A percentile compares a stretch with the other conserved stretches of the same genome.
These are phyloP conservation scores for Stegana nigrithorax DNA, from an alignment of 2,888 invertebrate species.

Conservation along the genomic window DNA sequence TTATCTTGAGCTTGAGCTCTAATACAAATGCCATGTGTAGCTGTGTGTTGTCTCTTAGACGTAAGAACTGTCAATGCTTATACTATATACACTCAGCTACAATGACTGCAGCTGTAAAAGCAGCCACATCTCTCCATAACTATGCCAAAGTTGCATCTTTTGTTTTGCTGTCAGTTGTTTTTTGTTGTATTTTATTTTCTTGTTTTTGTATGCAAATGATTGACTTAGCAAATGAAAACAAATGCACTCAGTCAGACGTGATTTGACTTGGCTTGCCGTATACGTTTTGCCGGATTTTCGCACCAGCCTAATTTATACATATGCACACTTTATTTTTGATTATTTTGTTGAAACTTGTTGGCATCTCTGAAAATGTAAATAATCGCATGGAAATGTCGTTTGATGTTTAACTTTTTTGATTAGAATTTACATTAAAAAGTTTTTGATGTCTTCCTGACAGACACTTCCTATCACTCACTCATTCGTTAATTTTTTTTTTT, in stretches of 20 bases:
- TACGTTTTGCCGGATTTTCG: neutral
- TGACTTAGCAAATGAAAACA: neutral
- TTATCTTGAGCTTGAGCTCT: too few species aligned
- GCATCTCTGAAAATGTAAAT: conserved; percentile 14
- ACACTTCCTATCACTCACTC: too few species aligned
- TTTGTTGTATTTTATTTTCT: neutral
- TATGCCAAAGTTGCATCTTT: neutral
- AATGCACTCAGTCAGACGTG: neutral
- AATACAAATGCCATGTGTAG: neutral
- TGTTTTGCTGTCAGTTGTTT: neutral
- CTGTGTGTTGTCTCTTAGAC: neutral
- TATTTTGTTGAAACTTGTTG: conserved; percentile 9
- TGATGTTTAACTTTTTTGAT: conserved; percentile 12
- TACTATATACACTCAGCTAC: neutral
- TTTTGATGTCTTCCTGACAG: neutral
- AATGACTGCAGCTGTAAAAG: too few species aligned
- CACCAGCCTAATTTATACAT: too few species aligned
- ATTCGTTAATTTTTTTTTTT: neutral
- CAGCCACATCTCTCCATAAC: neutral
- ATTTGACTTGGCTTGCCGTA: too few species aligned
- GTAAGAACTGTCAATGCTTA: conserved; percentile 14
- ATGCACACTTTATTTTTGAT: neutral
- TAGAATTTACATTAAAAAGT: conserved; percentile 6
- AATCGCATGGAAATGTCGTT: conserved; percentile 10
- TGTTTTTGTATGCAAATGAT: conserved; percentile 18